Evolutionary conservation across 2,888 invertebrate species (phyloP).

Genomic region (Lacanobia wlatinum): DNA sequence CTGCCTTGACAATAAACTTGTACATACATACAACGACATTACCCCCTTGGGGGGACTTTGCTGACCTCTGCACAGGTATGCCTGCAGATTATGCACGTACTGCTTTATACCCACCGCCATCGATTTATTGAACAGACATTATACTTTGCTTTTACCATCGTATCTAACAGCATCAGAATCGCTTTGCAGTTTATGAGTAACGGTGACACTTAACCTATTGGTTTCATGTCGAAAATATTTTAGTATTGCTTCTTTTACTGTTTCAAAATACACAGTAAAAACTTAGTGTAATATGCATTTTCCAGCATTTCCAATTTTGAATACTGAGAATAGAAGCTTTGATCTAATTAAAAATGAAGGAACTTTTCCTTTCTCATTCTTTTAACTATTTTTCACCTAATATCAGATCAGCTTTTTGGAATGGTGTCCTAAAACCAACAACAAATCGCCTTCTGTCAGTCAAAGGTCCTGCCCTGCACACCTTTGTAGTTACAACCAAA

Average conservation of each 20-base stretch:
- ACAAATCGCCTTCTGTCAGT: neutral
- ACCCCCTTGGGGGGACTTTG: slow-evolving; percentile 19
- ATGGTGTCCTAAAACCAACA: neutral
- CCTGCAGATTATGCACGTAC: slow-evolving; percentile 46
- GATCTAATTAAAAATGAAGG: neutral
- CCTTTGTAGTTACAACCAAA: neutral
- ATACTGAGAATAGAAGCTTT: neutral
- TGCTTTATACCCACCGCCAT: slow-evolving; percentile 41
- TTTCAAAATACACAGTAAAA: slow-evolving; percentile 9
- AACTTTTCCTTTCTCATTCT: neutral
- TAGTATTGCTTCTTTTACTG: slow-evolving; percentile 37
- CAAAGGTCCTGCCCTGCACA: neutral
- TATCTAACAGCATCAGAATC: slow-evolving; percentile 57
- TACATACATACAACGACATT: slow-evolving; percentile 37
- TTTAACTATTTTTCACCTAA: neutral
- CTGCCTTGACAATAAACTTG: slow-evolving; percentile 62
- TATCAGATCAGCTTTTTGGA: neutral
- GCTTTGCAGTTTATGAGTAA: slow-evolving; percentile 59
- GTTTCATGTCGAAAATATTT: slow-evolving; percentile 42
- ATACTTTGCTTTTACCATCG: slow-evolving; percentile 56
- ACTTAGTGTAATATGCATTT: neutral
- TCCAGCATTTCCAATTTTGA: neutral
- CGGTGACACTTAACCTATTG: slow-evolving; percentile 58
- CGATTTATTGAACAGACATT: slow-evolving; percentile 59
- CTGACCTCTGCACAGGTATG: slow-evolving; percentile 50